phyloP scores from a whole-genome alignment of 2,797 vertebrate species.

The Chelmon rostratus region DNA sequence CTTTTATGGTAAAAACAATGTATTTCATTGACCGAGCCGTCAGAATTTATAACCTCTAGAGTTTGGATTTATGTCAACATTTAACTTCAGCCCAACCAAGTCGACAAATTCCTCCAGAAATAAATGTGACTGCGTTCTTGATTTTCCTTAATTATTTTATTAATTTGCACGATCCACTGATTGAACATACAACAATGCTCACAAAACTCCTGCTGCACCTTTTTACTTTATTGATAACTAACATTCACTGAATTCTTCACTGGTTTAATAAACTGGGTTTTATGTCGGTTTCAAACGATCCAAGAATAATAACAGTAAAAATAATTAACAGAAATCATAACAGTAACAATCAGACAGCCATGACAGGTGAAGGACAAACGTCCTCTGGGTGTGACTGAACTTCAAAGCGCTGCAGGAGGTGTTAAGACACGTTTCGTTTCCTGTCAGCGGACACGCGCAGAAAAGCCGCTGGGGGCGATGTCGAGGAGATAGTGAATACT shows the following conservation, averaged over 20 bases:
- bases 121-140: neutral
- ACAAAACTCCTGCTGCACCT: too few relatives aligned
- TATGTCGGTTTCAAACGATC: neutral
- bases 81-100: neutral
- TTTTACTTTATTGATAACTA: neutral
- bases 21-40: too few relatives aligned
- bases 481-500: neutral
- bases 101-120: neutral
- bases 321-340: too few relatives aligned
- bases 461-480: neutral
- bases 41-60: too few relatives aligned
- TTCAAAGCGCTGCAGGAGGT: slow-evolving; percentile 37
- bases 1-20: too few relatives aligned
- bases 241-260: rapidly evolving
- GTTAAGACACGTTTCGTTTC: slow-evolving; percentile 43
- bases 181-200: neutral
- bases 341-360: neutral
- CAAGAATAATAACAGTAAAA: too few relatives aligned
- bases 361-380: slow-evolving; percentile 14
- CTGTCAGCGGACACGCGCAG: slow-evolving; percentile 53
- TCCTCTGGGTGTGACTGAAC: neutral
- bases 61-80: slow-evolving; percentile 3
- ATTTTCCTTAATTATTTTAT: neutral
- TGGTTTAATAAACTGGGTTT: neutral
- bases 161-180: neutral